phyloP scores from a whole-genome alignment of 2,113 vertebrate species.

The Eurypyga helias region DNA sequence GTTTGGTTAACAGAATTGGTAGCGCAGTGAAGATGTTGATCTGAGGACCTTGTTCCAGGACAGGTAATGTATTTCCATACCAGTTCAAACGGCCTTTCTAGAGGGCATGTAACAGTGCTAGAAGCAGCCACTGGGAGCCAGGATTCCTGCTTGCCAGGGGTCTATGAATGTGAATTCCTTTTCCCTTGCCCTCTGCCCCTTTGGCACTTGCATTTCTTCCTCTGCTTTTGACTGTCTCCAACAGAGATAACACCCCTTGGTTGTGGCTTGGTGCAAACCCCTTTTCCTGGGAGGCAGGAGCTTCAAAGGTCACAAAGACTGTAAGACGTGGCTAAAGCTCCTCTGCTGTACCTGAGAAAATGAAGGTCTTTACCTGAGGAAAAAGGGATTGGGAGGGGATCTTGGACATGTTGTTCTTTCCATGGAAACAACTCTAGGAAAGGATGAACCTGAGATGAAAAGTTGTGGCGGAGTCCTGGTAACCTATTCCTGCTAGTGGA shows the following conservation, averaged over 20 bases:
- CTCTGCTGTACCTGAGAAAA: neutral
- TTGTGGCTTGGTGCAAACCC: neutral
- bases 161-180: neutral
- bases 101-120: neutral
- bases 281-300: neutral
- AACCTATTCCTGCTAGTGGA: neutral
- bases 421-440: neutral
- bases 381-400: fast-evolving
- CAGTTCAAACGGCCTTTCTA: neutral
- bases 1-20: neutral
- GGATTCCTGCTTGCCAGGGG: neutral
- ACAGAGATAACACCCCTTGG: neutral
- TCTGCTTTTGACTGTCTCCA: neutral
- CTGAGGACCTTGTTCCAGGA: neutral
- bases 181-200: neutral
- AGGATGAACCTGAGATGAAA: neutral
- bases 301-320: neutral
- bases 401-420: neutral
- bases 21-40: neutral
- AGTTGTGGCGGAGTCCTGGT: neutral
- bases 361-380: neutral
- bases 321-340: neutral
- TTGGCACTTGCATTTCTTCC: neutral
- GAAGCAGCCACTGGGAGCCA: neutral
- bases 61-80: neutral